Evolutionary conservation across 2,888 invertebrate species (phyloP).

Genomic region (Nemotelus nigrinus): DNA sequence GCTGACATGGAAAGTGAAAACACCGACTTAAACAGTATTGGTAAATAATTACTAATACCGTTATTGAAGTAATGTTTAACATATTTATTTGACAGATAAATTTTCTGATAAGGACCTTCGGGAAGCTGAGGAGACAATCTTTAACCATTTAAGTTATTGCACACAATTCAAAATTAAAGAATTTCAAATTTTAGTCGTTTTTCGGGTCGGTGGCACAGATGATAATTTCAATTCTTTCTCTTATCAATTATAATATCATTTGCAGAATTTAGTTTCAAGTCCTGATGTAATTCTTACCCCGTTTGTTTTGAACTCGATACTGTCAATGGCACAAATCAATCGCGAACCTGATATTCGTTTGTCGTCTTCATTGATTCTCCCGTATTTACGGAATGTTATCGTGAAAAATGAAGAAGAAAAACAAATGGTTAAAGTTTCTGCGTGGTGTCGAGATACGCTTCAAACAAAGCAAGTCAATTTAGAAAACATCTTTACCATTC

Average conservation of each 20-base stretch:
- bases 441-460: slow-evolving; percentile 68
- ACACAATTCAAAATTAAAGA: slow-evolving; percentile 62
- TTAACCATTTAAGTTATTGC: slow-evolving; percentile 68
- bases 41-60: slow-evolving; percentile 51
- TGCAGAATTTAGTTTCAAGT: slow-evolving; percentile 66
- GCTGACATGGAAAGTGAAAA: slow-evolving; percentile 61
- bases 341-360: slow-evolving; percentile 62
- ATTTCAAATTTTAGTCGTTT: slow-evolving; percentile 58
- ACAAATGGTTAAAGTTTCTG: slow-evolving; percentile 62
- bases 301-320: slow-evolving; percentile 71
- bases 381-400: slow-evolving; percentile 61
- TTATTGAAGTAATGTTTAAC: neutral
- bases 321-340: slow-evolving; percentile 64
- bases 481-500: slow-evolving; percentile 59
- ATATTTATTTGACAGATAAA: slow-evolving; percentile 58
- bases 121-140: slow-evolving; percentile 71
- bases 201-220: slow-evolving; percentile 54
- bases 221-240: neutral
- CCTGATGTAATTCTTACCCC: slow-evolving; percentile 72
- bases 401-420: slow-evolving; percentile 65
- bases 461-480: slow-evolving; percentile 59
- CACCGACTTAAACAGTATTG: slow-evolving; percentile 63
- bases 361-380: slow-evolving; percentile 58
- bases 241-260: neutral
- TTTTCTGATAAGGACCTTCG: slow-evolving; percentile 67